phyloP scores from a whole-genome alignment of 2,888 invertebrate species.

The Aplocera efformata region DNA sequence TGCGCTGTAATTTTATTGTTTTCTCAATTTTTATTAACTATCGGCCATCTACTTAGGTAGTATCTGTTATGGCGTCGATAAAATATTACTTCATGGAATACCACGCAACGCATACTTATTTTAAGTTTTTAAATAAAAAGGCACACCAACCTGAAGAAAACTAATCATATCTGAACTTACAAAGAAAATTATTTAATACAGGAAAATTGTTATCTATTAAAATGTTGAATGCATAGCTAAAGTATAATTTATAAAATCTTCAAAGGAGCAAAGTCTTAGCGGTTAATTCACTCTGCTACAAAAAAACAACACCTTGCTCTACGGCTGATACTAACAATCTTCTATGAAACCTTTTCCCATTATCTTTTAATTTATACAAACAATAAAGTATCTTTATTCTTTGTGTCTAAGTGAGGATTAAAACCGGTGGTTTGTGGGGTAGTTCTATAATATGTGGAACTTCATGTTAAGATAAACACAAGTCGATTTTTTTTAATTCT shows the following conservation, averaged over 20 bases:
- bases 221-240: slow-evolving; percentile 49
- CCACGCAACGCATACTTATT: slow-evolving; percentile 6
- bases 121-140: slow-evolving; percentile 24
- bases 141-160: slow-evolving; percentile 1
- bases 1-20: slow-evolving; percentile 80
- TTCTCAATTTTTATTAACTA: slow-evolving; percentile 80
- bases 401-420: no score
- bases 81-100: slow-evolving; percentile 42
- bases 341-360: slow-evolving; percentile 12
- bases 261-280: slow-evolving; percentile 62
- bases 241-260: slow-evolving; percentile 51
- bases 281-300: slow-evolving; percentile 61
- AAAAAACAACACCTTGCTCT: slow-evolving; percentile 41
- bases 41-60: slow-evolving; percentile 71
- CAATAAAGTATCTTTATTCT: background rate
- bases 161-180: slow-evolving; percentile 32
- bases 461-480: no score
- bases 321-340: slow-evolving; percentile 21
- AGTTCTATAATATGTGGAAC: no score
- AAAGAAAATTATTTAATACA: slow-evolving; percentile 46
- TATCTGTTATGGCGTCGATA: slow-evolving; percentile 54
- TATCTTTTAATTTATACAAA: background rate
- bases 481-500: background rate
- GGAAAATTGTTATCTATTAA: slow-evolving; percentile 49
- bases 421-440: no score